phyloP scores from a whole-genome alignment of 1,140 invertebrate species.

The Hyposmocoma kahamanoa region DNA sequence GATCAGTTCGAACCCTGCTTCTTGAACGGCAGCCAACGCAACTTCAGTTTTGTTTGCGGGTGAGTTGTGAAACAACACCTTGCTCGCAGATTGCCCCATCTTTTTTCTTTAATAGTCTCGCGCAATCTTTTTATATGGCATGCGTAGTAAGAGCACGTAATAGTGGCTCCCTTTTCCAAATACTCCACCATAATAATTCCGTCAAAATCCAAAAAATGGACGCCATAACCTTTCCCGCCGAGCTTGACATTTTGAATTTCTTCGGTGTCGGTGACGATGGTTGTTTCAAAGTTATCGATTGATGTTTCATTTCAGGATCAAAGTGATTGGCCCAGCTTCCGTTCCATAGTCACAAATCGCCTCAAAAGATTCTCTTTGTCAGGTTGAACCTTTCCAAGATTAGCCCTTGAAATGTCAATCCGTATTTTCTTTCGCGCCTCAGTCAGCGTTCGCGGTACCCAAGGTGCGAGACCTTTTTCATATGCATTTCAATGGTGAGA shows the following conservation, averaged over 20 bases:
- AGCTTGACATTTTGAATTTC: conserved; percentile 21
- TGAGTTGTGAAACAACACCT: conserved; percentile 12
- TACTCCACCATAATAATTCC: conserved; percentile 14
- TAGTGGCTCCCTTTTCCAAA: neutral
- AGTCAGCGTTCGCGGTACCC: conserved; percentile 6
- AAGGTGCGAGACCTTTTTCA: conserved; percentile 9
- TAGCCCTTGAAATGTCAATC: neutral
- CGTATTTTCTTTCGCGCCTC: neutral
- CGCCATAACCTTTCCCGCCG: conserved; percentile 23
- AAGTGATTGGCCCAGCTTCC: conserved; percentile 6
- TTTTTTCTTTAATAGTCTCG: conserved; percentile 4
- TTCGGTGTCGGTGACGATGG: conserved; percentile 7
- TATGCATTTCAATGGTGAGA: too few species aligned
- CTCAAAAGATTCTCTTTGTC: neutral
- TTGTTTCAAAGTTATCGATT: conserved; percentile 8
- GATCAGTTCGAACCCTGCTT: conserved; percentile 7
- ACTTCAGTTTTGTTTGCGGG: conserved; percentile 12
- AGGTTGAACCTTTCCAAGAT: neutral
- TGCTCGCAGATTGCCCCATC: conserved; percentile 1
- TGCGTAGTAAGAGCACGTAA: neutral
- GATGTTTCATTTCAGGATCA: conserved; percentile 6
- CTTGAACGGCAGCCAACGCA: conserved; percentile 12
- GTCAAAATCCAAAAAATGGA: conserved; percentile 32
- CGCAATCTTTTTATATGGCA: neutral
- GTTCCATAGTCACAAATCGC: conserved; percentile 11